Conservation (phyloP, 2,113 vertebrate genomes). For the Ellobius talpinus region DNA sequence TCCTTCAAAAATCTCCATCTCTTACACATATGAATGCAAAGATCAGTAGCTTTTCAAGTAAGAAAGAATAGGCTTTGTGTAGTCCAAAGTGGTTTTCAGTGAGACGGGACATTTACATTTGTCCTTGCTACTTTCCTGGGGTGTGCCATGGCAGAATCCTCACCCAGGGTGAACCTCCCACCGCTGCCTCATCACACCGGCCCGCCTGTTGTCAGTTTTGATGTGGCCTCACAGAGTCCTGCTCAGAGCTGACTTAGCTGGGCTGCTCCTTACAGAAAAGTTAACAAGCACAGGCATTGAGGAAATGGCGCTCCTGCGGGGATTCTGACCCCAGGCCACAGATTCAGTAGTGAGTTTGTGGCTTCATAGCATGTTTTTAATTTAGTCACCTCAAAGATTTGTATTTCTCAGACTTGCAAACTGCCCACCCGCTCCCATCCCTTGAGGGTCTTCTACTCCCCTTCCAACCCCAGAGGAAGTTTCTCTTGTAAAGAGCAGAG, state of each 20-base stretch:
- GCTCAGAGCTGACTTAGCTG: conserved; percentile 42
- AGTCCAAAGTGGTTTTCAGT: conserved; percentile 49
- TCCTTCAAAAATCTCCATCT: conserved; percentile 7
- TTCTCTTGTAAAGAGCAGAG: conserved; percentile 57
- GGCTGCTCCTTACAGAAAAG: conserved; percentile 63
- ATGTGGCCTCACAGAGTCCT: conserved; percentile 42
- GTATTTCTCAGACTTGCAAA: conserved; percentile 38
- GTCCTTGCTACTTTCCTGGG: conserved; percentile 50
- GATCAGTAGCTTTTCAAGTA: conserved; percentile 61
- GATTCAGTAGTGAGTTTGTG: conserved; percentile 50
- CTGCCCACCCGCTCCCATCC: conserved; percentile 60
- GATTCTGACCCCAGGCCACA: conserved; percentile 54
- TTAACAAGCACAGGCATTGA: conserved; percentile 62
- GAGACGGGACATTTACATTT: conserved; percentile 32
- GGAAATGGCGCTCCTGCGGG: conserved; percentile 25
- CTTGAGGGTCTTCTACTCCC: conserved; percentile 10
- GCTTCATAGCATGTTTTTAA: conserved; percentile 61
- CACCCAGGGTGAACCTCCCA: conserved; percentile 56
- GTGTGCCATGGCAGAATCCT: conserved; percentile 39
- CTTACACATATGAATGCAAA: conserved; percentile 30
- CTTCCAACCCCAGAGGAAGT: conserved; percentile 58
- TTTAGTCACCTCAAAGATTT: conserved; percentile 72
- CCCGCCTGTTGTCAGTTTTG: conserved; percentile 53
- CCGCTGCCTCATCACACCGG: not conserved
- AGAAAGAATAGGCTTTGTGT: conserved; percentile 64